Evolutionary conservation across 37 sponge, comb jelly and placozoan species (phyloP).

Genomic region (Petrosia ficiformis): DNA sequence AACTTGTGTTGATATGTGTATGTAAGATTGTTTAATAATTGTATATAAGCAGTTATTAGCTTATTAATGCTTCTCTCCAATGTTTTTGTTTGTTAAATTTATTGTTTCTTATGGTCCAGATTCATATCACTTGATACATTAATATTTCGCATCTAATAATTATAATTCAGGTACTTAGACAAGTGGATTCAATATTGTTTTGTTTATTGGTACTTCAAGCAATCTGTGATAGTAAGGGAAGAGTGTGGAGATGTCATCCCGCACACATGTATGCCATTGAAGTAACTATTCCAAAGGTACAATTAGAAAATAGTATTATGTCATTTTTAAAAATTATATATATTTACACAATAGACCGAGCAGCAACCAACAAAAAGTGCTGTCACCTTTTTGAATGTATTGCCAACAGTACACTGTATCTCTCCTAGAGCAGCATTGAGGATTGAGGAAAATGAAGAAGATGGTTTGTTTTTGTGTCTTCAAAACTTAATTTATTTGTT

Average conservation of each 20-base stretch:
- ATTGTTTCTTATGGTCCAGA: too few relatives aligned
- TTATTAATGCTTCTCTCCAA: too few relatives aligned
- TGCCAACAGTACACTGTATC: conserved; percentile 34
- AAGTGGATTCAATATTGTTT: conserved; percentile 56
- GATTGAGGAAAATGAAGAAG: not conserved
- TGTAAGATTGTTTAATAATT: too few relatives aligned
- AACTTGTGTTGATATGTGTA: not conserved
- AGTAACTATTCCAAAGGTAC: conserved; percentile 27
- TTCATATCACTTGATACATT: too few relatives aligned
- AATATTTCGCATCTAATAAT: too few relatives aligned
- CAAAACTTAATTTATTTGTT: not conserved
- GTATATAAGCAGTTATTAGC: too few relatives aligned
- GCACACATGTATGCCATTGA: conserved; percentile 42
- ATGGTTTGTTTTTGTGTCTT: not conserved
- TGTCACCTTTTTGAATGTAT: conserved; percentile 9
- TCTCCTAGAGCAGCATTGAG: not conserved
- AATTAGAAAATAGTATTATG: not conserved
- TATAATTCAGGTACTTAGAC: conserved; percentile 27
- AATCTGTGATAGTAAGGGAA: conserved; percentile 41
- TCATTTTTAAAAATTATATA: not conserved
- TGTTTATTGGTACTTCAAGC: conserved; percentile 28
- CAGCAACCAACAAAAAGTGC: not conserved
- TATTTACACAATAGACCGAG: not conserved
- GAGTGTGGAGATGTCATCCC: conserved; percentile 43
- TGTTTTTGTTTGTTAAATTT: too few relatives aligned